phyloP scores from a whole-genome alignment of 1,140 invertebrate species.

The Pemphigus obesinymphae region DNA sequence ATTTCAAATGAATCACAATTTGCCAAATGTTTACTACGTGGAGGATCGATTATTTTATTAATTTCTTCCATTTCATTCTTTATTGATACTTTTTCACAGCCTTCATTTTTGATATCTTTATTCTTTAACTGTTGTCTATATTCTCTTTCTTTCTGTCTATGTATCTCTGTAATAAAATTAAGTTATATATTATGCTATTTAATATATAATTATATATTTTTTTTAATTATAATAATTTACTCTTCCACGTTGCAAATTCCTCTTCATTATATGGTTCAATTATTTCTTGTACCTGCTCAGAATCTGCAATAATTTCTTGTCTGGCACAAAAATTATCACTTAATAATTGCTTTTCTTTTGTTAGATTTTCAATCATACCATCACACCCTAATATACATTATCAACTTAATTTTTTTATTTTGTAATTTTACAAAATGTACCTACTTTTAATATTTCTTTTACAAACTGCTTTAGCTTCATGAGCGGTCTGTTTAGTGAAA shows the following conservation, averaged over 20 bases:
- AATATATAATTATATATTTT: too few species aligned
- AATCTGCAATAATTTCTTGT: slow-evolving; percentile 49
- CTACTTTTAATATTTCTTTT: slow-evolving; percentile 59
- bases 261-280: slow-evolving; percentile 57
- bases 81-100: not conserved
- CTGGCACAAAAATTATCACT: slow-evolving; percentile 52
- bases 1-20: too few species aligned
- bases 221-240: slow-evolving; percentile 49
- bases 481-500: slow-evolving; percentile 64
- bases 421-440: slow-evolving; percentile 22
- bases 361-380: slow-evolving; percentile 53
- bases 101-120: slow-evolving; percentile 50
- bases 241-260: slow-evolving; percentile 55
- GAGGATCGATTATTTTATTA: too few species aligned
- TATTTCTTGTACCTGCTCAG: slow-evolving; percentile 56
- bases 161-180: slow-evolving; percentile 52
- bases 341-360: slow-evolving; percentile 53
- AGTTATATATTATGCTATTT: too few species aligned
- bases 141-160: slow-evolving; percentile 54
- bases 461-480: slow-evolving; percentile 61
- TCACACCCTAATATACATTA: slow-evolving; percentile 49
- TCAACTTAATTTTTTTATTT: too few species aligned
- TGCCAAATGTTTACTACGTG: too few species aligned
- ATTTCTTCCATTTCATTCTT: too few species aligned
- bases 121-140: slow-evolving; percentile 53